phyloP scores from a whole-genome alignment of 92 coral and sea anemone species.

The Scolanthus callimorphus region DNA sequence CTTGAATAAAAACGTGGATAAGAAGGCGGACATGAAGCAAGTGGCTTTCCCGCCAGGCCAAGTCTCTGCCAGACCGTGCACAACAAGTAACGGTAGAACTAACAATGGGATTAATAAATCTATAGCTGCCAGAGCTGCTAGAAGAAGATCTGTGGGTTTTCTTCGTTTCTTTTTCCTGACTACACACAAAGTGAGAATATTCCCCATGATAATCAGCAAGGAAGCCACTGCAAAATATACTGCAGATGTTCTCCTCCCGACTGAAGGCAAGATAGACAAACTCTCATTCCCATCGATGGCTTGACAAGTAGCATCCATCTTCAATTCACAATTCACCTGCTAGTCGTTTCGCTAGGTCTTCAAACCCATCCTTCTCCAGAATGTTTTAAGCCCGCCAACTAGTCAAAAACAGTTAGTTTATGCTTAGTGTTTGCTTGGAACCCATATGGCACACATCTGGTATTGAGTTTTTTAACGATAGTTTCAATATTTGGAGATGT shows the following conservation, averaged over 20 bases:
- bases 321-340: too few species aligned
- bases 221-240: constrained; percentile 48
- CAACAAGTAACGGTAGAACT: constrained; percentile 34
- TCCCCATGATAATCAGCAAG: constrained; percentile 29
- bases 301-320: too few species aligned
- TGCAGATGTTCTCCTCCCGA: constrained; percentile 32
- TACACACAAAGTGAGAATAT: constrained; percentile 35
- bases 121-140: constrained; percentile 35
- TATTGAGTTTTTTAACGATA: too few species aligned
- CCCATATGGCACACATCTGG: too few species aligned
- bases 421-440: too few species aligned
- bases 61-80: constrained; percentile 10
- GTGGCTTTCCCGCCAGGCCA: constrained; percentile 45
- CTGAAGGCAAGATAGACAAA: too few species aligned
- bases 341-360: too few species aligned
- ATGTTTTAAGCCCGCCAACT: too few species aligned
- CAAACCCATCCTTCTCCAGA: too few species aligned
- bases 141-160: constrained; percentile 52
- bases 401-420: too few species aligned
- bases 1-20: constrained; percentile 36
- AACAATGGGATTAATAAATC: constrained; percentile 46
- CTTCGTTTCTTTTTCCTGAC: constrained; percentile 43
- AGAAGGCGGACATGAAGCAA: constrained; percentile 32
- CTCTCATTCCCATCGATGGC: too few species aligned
- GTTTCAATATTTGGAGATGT: too few species aligned